Percentiles rank a stretch among this genome's conserved stretches.
Evolutionary conservation across 1,140 invertebrate genomes (phyloP).

Genomic region (Ceratosolen fusciceps): DNA sequence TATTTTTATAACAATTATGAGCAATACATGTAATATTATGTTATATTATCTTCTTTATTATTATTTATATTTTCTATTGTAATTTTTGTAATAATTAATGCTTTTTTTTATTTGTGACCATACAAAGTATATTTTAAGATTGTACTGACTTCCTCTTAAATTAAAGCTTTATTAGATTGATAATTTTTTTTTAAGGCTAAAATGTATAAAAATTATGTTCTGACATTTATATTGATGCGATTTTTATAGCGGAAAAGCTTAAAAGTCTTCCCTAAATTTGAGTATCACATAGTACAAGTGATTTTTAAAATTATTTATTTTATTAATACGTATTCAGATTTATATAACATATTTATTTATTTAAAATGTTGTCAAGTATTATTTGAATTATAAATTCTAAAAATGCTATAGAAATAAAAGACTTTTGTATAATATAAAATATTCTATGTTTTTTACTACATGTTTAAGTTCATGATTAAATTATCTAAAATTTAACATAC

Average conservation of each 20-base stretch:
- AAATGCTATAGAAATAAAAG: not conserved
- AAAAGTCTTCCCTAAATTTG: slow-evolving; percentile 35
- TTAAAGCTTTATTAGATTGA: slow-evolving; percentile 38
- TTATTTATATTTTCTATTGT: slow-evolving; percentile 27
- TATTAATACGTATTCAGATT: not conserved
- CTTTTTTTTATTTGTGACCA: slow-evolving; percentile 16
- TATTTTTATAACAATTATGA: slow-evolving; percentile 35
- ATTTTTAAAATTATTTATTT: not conserved
- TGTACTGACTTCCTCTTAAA: slow-evolving; percentile 18
- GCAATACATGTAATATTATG: not conserved
- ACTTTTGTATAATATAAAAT: not conserved
- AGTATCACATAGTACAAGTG: not conserved
- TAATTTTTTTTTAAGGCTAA: slow-evolving; percentile 19
- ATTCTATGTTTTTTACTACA: not conserved
- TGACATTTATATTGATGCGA: slow-evolving; percentile 3
- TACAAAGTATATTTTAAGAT: slow-evolving; percentile 39
- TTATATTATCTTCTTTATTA: slow-evolving; percentile 25
- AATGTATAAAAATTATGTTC: slow-evolving; percentile 10
- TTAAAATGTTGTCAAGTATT: not conserved
- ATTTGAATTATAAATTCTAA: not conserved
- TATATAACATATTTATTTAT: slow-evolving; percentile 5
- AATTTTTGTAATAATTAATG: slow-evolving; percentile 36
- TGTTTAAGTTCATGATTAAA: not conserved
- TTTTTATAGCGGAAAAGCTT: slow-evolving; percentile 30
- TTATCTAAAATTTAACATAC: slow-evolving; percentile 11